phyloP scores from a whole-genome alignment of 1,140 invertebrate species.

The Neodiprion pinetum region DNA sequence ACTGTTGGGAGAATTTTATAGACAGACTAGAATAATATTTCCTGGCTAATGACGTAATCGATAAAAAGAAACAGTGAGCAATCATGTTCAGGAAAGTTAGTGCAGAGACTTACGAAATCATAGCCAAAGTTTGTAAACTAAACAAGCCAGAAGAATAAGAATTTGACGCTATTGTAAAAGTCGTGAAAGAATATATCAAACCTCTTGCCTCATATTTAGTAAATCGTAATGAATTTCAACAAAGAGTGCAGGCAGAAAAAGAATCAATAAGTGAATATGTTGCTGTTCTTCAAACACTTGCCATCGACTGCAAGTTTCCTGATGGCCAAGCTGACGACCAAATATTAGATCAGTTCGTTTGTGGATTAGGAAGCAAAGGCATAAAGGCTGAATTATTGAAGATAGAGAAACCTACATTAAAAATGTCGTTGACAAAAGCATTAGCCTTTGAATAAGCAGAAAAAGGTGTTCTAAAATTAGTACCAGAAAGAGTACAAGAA shows the following conservation, averaged over 20 bases:
- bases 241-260: conserved; percentile 31
- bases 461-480: conserved; percentile 18
- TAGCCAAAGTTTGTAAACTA: conserved; percentile 38
- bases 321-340: conserved; percentile 18
- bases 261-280: conserved; percentile 37
- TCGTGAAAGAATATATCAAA: conserved; percentile 36
- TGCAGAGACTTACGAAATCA: conserved; percentile 34
- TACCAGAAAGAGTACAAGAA: too few species aligned
- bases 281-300: conserved; percentile 36
- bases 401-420: conserved; percentile 17
- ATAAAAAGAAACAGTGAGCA: conserved; percentile 32
- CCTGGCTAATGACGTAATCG: conserved; percentile 34
- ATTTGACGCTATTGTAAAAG: conserved; percentile 31
- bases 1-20: conserved; percentile 29
- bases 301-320: conserved; percentile 24
- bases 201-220: conserved; percentile 38
- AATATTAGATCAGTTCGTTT: conserved; percentile 14
- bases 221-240: conserved; percentile 38
- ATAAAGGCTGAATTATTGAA: conserved; percentile 19
- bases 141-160: conserved; percentile 31
- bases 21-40: conserved; percentile 40
- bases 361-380: conserved; percentile 11
- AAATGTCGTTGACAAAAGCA: conserved; percentile 17
- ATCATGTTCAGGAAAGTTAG: conserved; percentile 41
- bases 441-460: conserved; percentile 13